Percentiles rank a stretch among this genome's conserved stretches.
Conservation (phyloP, 2,888 invertebrate species). For the Leptinotarsa peninsularis region DNA sequence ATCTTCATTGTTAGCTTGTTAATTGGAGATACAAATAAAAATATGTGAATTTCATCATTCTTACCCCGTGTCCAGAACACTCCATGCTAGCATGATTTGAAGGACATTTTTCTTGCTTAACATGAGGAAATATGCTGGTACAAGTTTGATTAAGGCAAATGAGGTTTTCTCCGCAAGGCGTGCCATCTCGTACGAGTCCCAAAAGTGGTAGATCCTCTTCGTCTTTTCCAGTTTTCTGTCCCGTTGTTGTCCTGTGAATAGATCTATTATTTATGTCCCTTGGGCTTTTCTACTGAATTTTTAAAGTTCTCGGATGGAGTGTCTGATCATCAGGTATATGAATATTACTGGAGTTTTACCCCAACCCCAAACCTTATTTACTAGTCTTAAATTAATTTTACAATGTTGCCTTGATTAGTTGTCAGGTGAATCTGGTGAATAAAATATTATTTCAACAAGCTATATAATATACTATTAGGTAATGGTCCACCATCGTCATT, state of each 20-base stretch:
- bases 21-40: no score
- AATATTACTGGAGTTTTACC: no score
- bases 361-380: no score
- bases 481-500: no score
- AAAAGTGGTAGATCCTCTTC: slow-evolving; percentile 74
- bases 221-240: slow-evolving; percentile 69
- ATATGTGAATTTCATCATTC: slow-evolving; percentile 60
- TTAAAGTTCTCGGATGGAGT: no score
- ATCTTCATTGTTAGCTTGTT: no score
- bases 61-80: slow-evolving; percentile 96
- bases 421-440: no score
- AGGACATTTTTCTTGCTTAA: slow-evolving; percentile 90
- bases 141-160: slow-evolving; percentile 96
- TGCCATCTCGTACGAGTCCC: slow-evolving; percentile 93
- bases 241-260: slow-evolving; percentile 77
- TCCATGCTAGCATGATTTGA: slow-evolving; percentile 88
- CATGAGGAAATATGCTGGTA: slow-evolving; percentile 84
- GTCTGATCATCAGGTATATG: no score
- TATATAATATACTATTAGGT: no score
- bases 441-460: no score
- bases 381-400: no score
- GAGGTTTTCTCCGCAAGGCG: slow-evolving; percentile 91
- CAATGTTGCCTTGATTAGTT: no score
- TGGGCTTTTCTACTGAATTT: slow-evolving; percentile 32
- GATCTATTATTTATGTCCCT: slow-evolving; percentile 50